Base-by-base conservation (phyloP, 2,797 vertebrate genomes). In the Gymnoscopelus braueri region DNA sequence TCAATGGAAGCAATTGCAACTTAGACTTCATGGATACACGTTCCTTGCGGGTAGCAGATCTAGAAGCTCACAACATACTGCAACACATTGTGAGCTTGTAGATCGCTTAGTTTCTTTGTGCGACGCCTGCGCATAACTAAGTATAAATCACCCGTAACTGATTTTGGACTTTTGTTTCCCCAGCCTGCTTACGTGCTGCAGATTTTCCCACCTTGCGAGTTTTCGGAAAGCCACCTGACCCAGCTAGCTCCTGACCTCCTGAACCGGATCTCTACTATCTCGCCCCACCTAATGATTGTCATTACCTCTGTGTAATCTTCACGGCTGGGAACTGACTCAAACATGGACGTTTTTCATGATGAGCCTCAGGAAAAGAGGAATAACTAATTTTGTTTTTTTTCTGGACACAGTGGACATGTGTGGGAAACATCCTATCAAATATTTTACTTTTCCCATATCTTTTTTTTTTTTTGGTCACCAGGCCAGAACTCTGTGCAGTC, bases 241-340 rank as follows among this genome's bases (percentile, higher is more conserved):
- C 96, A 97, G 63, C 94, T 99, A 0, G 98, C 98, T 71, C 98
- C 98, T 0, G 98, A 99, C 87, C 96, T 99, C 60, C 95, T 99
- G 2, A 97, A 97, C 94, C 95, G 97, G 91, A 97, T 99, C 91
- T 99, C 97, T 91, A 98, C 93, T 92, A 99, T 99, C 90, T 99
- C 98, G 15, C 98, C 97, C 76, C 98, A 99, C 93, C 96, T 99
- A 80, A 99, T 99, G 97, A 99, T 99, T 57, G 97, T 99, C 93
- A 99, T 99, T 75, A 98, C 98, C 71, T 97, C 97, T 12, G 98
- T 98, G 87, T 99, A 95, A 97, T 79, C 77, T 61, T 79, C 79
- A 63, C 59, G 44, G 72, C 67, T 69, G 73, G 69, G 78, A 85
- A 64, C 63, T 44, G 12, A 75, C 75, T 66, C 29, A 19, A 29